Percentiles rank a stretch among this genome's conserved stretches.
These are phyloP conservation scores for Nemurella pictetii DNA, from an alignment of 2,888 invertebrate species.

Conservation along the genomic window DNA sequence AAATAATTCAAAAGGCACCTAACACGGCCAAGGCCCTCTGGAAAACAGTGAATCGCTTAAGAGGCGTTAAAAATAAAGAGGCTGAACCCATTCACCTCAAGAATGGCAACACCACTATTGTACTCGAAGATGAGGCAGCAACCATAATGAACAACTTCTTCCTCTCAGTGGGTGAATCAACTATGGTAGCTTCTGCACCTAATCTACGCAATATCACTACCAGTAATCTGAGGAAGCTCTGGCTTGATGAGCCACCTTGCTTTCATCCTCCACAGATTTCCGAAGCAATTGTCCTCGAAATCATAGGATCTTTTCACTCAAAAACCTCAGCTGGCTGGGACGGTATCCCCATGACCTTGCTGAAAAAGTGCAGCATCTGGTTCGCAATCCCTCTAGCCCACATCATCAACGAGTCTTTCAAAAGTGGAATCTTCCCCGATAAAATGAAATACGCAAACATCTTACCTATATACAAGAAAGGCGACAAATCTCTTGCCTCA, in stretches of 20 bases:
- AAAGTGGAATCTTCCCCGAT: slow-evolving; percentile 21
- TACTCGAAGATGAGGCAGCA: too few species aligned
- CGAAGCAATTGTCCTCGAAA: too few species aligned
- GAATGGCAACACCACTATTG: not conserved
- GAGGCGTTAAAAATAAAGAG: not conserved
- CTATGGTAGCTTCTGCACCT: too few species aligned
- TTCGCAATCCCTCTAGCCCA: not conserved
- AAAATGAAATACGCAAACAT: slow-evolving; percentile 33
- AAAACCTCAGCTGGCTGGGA: not conserved
- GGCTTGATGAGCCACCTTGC: not conserved
- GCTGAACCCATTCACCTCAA: not conserved
- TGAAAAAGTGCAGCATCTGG: not conserved
- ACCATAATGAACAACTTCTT: not conserved
- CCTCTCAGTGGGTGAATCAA: not conserved
- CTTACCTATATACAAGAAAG: slow-evolving; percentile 54
- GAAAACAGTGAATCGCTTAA: not conserved
- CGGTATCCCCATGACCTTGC: not conserved
- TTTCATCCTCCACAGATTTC: too few species aligned
- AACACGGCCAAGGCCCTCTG: not conserved
- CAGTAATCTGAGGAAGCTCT: not conserved
- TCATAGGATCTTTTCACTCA: too few species aligned
- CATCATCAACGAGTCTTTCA: slow-evolving; percentile 8
- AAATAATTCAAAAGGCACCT: not conserved
- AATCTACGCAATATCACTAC: too few species aligned
- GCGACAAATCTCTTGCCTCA: not conserved